Conservation (phyloP, 2,797 vertebrate genomes). For the Karalla daura region DNA sequence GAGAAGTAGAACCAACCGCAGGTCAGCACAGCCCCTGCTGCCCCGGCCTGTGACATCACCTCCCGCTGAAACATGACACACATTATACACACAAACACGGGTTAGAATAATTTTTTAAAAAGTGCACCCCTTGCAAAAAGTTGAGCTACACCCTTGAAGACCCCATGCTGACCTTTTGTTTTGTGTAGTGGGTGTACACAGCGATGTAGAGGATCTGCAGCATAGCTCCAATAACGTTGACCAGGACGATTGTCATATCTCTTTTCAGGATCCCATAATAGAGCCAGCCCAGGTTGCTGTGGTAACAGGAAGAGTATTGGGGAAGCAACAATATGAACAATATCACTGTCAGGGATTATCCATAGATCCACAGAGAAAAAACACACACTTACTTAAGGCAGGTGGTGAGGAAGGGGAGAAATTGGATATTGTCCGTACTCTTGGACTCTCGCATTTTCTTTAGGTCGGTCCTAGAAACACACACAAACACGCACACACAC, state of each 20-base stretch:
- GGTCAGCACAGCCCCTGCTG: constrained; percentile 74
- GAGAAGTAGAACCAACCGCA: constrained; percentile 87
- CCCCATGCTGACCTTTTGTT: constrained; percentile 85
- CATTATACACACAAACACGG: constrained; percentile 15
- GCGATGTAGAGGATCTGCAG: constrained; percentile 90
- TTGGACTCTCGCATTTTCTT: constrained; percentile 86
- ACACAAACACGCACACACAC: constrained; percentile 3
- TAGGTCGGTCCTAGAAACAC: constrained; percentile 78
- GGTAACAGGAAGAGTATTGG: constrained; percentile 36
- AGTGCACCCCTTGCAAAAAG: background rate
- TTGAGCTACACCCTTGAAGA: too few species aligned
- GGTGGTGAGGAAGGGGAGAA: constrained; percentile 86
- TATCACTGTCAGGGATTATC: too few species aligned
- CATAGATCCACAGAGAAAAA: background rate
- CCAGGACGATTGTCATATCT: constrained; percentile 86
- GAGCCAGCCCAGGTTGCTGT: constrained; percentile 93
- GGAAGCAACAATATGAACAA: background rate
- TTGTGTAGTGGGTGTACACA: constrained; percentile 86
- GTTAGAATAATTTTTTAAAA: too few species aligned
- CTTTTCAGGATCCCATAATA: constrained; percentile 91
- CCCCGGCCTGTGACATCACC: constrained; percentile 74
- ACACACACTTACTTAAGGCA: constrained; percentile 80
- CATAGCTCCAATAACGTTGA: constrained; percentile 87
- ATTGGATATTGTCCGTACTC: constrained; percentile 92
- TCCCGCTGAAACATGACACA: constrained; percentile 75